phyloP scores from a whole-genome alignment of 2,797 vertebrate genomes.

The Delichon dasypus region DNA sequence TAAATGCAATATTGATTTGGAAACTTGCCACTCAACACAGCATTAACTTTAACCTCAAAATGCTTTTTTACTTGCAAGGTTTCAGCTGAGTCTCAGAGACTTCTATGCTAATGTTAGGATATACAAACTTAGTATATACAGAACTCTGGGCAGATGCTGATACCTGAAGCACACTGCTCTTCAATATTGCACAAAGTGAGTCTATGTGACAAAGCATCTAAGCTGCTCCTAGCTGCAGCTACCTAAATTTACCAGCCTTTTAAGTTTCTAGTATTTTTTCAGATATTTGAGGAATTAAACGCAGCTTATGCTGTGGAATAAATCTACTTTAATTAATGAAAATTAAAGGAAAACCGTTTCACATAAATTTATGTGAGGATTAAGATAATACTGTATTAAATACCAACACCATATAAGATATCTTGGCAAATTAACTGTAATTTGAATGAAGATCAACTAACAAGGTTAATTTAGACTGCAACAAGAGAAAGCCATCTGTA shows the following conservation, averaged over 20 bases:
- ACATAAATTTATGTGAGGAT: not conserved
- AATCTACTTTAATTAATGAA: not conserved
- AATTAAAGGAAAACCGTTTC: not conserved
- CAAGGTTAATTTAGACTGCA: not conserved
- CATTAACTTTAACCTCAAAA: not conserved
- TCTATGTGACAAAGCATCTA: not conserved
- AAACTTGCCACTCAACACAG: not conserved
- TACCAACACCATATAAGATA: not conserved
- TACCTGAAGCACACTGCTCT: not conserved
- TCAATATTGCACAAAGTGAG: not conserved
- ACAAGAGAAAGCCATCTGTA: not conserved
- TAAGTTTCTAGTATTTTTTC: not conserved
- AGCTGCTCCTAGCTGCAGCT: not conserved
- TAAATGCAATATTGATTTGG: not conserved
- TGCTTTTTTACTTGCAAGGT: not conserved
- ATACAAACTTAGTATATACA: not conserved
- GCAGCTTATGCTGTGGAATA: not conserved
- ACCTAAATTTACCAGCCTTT: not conserved
- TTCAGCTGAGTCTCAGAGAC: not conserved
- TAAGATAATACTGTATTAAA: not conserved
- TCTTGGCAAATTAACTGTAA: not conserved
- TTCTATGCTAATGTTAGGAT: not conserved
- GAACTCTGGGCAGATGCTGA: not conserved
- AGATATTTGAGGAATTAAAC: not conserved
- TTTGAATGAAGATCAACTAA: not conserved